Evolutionary conservation across 2,797 vertebrate species (phyloP), one percentile per base, ranked within the genome.

Genomic region (Poeciliopsis infans): DNA sequence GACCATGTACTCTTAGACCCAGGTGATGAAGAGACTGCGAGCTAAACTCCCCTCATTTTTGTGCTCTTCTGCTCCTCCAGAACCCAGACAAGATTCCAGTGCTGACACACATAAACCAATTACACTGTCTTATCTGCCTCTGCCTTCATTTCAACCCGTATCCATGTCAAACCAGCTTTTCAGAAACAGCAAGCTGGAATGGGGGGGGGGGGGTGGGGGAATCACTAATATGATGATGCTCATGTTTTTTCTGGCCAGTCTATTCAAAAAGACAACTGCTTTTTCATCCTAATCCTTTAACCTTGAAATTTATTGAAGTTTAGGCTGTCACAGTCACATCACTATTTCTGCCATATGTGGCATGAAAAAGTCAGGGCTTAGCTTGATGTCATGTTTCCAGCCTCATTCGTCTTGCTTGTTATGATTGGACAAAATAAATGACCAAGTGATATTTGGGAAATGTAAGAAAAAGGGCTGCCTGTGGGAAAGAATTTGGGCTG

Each of bases 21-120:
- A 93, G 92, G 92, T 95, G 93, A 93, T 94, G 89, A 87, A 94
- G 87, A 88, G 91, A 85, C 93, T 92, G 89, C 87, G 85, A 90
- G 72, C 85, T 81, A 47, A 0, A 83, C 55, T 31, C 72, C 83
- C 86, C 82, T 61, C 84, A 80, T 79, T 85, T 80, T 64, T 80
- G 82, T 73, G 25, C 85, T 89, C 79, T 76, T 66, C 86, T 84
- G 88, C 91, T 86, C 92, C 88, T 90, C 70, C 80, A 78, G 86
- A 86, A 87, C 79, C 88, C 87, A 94, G 91, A 94, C 91, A 83
- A 86, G 92, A 94, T 93, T 95, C 93, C 94, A 90, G 88, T 91
- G 90, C 91, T 94, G 93, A 95, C 94, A 94, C 91, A 91, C 93
- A 93, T 95, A 95, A 95, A 95, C 89, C 91, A 94, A 94, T 95